These are phyloP conservation scores for Noctua janthina DNA, from an alignment of 2,888 invertebrate species.

Conservation along the genomic window DNA sequence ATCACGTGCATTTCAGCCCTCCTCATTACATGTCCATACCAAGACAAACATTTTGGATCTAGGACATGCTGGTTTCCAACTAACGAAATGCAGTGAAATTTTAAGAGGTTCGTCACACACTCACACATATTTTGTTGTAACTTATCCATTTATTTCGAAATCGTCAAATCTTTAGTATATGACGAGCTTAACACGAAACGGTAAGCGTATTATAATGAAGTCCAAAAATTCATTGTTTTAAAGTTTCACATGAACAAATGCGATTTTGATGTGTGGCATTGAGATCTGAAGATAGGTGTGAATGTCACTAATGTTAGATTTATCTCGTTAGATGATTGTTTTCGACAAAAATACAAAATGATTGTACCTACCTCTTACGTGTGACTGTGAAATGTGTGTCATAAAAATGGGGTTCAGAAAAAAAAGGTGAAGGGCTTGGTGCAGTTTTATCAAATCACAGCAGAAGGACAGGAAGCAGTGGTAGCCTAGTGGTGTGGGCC, in stretches of 20 bases:
- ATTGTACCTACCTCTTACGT: conserved; percentile 20
- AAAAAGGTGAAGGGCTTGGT: not conserved
- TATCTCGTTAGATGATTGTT: conserved; percentile 58
- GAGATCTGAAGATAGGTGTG: conserved; percentile 65
- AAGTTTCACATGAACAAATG: conserved; percentile 66
- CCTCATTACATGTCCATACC: not conserved
- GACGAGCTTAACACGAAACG: conserved; percentile 15
- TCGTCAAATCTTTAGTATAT: conserved; percentile 17
- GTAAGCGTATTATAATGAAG: conserved; percentile 66
- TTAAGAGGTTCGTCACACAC: no score
- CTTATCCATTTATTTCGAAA: conserved; percentile 23
- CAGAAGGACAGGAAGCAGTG: no score
- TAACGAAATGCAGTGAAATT: not conserved
- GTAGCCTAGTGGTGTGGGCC: no score
- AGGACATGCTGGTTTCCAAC: not conserved
- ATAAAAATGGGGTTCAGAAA: not conserved
- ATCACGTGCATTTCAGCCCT: not conserved
- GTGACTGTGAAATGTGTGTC: conserved; percentile 18
- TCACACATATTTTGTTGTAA: not conserved
- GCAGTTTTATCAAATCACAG: not conserved
- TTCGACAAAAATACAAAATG: conserved; percentile 45
- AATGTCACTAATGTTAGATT: conserved; percentile 58
- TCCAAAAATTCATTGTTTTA: conserved; percentile 62
- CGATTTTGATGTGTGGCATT: conserved; percentile 69
- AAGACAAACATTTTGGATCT: not conserved